These are phyloP conservation scores for Laterallus jamaicensis DNA, from an alignment of 2,113 vertebrate species.

Conservation along the genomic window DNA sequence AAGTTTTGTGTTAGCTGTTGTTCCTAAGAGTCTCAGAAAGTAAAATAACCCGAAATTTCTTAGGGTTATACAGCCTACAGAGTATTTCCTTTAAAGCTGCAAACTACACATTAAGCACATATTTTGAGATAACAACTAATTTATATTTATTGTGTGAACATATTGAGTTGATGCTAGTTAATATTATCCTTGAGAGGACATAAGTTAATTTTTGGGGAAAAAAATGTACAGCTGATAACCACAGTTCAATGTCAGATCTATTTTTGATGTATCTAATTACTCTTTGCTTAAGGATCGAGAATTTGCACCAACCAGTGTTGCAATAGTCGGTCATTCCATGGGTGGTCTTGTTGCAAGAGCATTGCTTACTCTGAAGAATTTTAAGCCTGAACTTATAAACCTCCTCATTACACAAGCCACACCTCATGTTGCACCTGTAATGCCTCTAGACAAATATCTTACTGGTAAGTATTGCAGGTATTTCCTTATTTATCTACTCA, in stretches of 20 bases:
- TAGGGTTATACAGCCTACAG: neutral
- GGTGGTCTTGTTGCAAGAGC: constrained; percentile 96
- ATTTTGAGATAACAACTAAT: neutral
- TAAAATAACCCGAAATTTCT: neutral
- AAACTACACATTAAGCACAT: neutral
- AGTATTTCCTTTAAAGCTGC: neutral
- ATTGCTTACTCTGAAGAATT: constrained; percentile 89
- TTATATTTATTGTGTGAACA: neutral
- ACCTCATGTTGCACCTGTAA: constrained; percentile 91
- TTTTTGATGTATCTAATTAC: neutral
- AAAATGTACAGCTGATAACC: neutral
- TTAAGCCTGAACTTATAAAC: constrained; percentile 87
- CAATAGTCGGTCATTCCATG: constrained; percentile 96
- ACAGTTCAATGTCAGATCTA: neutral
- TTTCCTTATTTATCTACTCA: neutral
- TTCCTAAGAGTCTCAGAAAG: neutral
- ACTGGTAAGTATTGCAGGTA: constrained; percentile 71
- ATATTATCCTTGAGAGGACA: neutral
- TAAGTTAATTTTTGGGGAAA: rapidly evolving
- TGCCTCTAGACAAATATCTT: constrained; percentile 89
- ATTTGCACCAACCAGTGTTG: constrained; percentile 85
- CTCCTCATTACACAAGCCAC: constrained; percentile 96
- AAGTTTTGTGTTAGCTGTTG: neutral
- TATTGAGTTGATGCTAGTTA: neutral
- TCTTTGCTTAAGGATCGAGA: constrained; percentile 76